Evolutionary conservation across 2,888 invertebrate species (phyloP), one percentile per base, ranked within the genome.

Genomic region (Ditula angustiorana): DNA sequence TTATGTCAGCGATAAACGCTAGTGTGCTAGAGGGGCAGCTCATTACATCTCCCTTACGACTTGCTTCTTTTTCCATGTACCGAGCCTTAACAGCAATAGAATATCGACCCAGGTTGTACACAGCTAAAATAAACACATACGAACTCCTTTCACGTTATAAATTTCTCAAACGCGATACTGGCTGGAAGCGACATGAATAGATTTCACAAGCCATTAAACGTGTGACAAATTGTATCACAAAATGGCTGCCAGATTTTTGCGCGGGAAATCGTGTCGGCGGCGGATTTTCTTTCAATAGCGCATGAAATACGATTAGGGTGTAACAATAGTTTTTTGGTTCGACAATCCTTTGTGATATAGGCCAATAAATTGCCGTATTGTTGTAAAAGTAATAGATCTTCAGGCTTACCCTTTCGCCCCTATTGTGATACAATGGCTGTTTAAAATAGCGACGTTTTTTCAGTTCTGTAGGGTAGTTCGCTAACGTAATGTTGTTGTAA

Each of bases 171-270:
- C 72, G 41, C 57, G 71, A 74, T 71, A 72, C 76, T 78, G 77
- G 74, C 74, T 75, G 72, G 70, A 70, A 70, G 74, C 77, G 70
- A 72, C 73, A 73, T 86, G 89, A 87, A 88, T 91, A 90, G 84
- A 93, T 93, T 94, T 94, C 87, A 90, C 94, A 91, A 90, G 82
- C 94, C 94, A 94, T 94, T 94, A 94, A 91, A 83, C 90, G 79
- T 72, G 86, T 94, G 94, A 94, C 91, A 94, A 93, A 94, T 94
- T 82, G 88, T 80, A 75, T 75, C 57, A 76, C 90, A 90, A 91
- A 87, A 91, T 91, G 91, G 90, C 90, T 77, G 83, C 73, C 71
- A 68, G 73, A 74, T 84, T 85, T 88, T 88, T 85, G 77, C 84
- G 90, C 86, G 90, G 89, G 86, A 90, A 88, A 88, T 77, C 78